Evolutionary conservation across 2,113 vertebrate species (phyloP).

Genomic region (Xyrauchen texanus): DNA sequence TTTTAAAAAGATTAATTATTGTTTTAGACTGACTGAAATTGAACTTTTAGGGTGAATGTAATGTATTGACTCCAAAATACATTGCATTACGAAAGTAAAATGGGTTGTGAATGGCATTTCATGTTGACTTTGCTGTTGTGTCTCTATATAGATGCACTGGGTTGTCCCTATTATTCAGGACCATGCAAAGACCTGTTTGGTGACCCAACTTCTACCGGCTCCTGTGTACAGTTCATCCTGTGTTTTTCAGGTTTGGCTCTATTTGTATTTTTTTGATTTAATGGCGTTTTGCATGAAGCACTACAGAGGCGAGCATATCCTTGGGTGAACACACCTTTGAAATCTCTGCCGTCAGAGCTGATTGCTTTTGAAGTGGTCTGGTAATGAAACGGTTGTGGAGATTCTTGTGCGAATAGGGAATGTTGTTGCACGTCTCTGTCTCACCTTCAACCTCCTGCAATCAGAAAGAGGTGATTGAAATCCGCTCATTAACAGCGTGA

Average conservation of each 20-base stretch:
- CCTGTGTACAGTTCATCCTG: neutral
- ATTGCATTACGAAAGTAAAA: too few relatives aligned
- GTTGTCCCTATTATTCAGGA: too few relatives aligned
- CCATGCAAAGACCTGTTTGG: neutral
- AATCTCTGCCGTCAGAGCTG: constrained; percentile 33
- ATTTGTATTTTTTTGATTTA: neutral
- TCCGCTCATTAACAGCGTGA: constrained; percentile 37
- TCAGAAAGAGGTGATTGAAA: constrained; percentile 33
- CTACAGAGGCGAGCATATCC: constrained; percentile 14
- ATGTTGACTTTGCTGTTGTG: too few relatives aligned
- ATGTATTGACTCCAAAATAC: too few relatives aligned
- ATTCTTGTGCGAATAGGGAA: constrained; percentile 24
- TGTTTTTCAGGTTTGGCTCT: neutral
- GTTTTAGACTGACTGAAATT: too few relatives aligned
- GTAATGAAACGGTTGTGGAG: constrained; percentile 41
- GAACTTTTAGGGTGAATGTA: too few relatives aligned
- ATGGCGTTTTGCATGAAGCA: constrained; percentile 23
- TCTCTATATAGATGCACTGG: too few relatives aligned
- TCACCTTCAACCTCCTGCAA: constrained; percentile 9
- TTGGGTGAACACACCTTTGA: constrained; percentile 18
- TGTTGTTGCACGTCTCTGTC: constrained; percentile 20
- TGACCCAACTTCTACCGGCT: neutral
- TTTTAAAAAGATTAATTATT: too few relatives aligned
- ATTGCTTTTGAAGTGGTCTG: constrained; percentile 37
- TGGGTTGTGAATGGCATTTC: too few relatives aligned